These are phyloP conservation scores for Phenganax subtilis DNA, from an alignment of 92 coral and sea anemone genomes.

Conservation along the genomic window DNA sequence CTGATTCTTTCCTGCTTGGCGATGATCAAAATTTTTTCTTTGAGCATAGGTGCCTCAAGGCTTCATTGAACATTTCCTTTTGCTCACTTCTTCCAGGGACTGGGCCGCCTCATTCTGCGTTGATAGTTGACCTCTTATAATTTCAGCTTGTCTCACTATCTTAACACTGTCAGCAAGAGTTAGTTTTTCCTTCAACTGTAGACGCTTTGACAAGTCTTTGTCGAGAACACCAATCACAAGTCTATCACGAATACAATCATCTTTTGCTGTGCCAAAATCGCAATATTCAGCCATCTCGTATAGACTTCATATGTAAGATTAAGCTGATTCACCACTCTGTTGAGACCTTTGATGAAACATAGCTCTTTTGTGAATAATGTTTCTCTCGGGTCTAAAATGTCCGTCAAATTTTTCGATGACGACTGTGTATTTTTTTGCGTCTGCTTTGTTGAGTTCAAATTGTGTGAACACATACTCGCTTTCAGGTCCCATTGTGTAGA, in stretches of 20 bases:
- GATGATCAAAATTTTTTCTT: neutral
- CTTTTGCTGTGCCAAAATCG: slow-evolving; percentile 30
- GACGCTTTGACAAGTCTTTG: neutral
- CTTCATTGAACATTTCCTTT: neutral
- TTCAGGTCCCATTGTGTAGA: slow-evolving; percentile 20
- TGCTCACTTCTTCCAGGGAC: neutral
- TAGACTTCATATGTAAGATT: slow-evolving; percentile 28
- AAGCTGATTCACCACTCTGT: slow-evolving; percentile 13
- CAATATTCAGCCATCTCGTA: slow-evolving; percentile 35
- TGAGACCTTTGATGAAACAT: slow-evolving; percentile 21
- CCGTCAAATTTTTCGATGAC: slow-evolving; percentile 12
- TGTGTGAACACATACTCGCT: slow-evolving; percentile 11
- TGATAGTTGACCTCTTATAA: slow-evolving; percentile 7
- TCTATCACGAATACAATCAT: slow-evolving; percentile 20
- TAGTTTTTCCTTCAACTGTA: neutral
- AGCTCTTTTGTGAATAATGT: slow-evolving; percentile 31
- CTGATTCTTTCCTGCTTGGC: neutral
- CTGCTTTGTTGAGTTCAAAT: slow-evolving; percentile 1
- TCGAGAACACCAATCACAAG: neutral
- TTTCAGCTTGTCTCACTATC: slow-evolving; percentile 28
- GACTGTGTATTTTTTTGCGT: neutral
- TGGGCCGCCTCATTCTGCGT: neutral
- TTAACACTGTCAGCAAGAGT: slow-evolving; percentile 14
- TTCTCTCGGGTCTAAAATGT: slow-evolving; percentile 24
- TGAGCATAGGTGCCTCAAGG: neutral